Base-by-base conservation (phyloP, 92 coral and sea anemone genomes). In the Porites lobata region DNA sequence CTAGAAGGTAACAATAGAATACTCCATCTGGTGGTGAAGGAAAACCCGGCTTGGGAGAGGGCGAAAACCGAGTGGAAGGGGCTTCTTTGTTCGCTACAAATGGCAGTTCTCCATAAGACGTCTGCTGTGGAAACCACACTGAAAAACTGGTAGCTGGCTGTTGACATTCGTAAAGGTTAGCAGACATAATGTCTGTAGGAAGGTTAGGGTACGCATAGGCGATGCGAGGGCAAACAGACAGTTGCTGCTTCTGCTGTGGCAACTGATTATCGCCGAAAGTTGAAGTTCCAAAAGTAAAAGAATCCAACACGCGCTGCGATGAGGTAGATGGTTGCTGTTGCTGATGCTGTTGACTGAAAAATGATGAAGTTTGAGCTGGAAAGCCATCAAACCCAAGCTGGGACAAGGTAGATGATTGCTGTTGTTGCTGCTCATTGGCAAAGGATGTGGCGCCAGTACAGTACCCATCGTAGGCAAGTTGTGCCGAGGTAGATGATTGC, bases 361-460 rank as follows among this genome's bases (percentile, higher is more conserved):
- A 71, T 29, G 76, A 47, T 71, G 76, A 29, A 47, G n/a, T n/a
- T 29, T 32, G 54, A 71, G 76, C 54, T 29, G 17, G 76, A 71
- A 71, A 71, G 15, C 76, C 76, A 71, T 71, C 54, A 71, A 71
- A 71, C 54, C 17, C 76, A 71, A 71, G 76, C 76, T 71, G 76
- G 9, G 76, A 71, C 54, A 32, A 71, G 76, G 56, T 71, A 32
- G n/a, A 71, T 71, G 76, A 71, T 71, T 71, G 76, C 76, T 71
- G 76, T 71, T 71, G 54, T 71, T 71, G 76, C 76, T 71, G 76
- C 54, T 71, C 54, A 71, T 2, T 10, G 76, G 54, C 76, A 71
- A 71, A 9, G 76, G 76, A 47, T 71, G 76, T 71, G 19, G 76
- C 76, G 15, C n/a, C 76, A 71, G 76, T 32, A 71, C 76, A 32